Base-by-base conservation (phyloP, 2,113 vertebrate species). In the Athene noctua region DNA sequence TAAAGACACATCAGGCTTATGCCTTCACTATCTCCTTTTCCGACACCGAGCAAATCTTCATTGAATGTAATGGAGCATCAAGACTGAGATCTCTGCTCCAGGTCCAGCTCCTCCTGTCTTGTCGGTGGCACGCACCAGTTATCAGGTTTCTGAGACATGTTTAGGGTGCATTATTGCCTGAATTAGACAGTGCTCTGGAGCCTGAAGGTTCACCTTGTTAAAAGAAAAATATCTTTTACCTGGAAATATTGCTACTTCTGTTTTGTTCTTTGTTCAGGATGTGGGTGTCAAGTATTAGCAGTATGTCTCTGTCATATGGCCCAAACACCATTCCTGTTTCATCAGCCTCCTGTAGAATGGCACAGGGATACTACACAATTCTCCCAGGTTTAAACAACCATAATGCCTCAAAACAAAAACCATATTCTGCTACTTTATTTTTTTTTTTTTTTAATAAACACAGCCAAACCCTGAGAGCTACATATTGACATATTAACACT, bases 271-370 rank as follows among this genome's bases (percentile, higher is more conserved):
- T 88, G 18, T 71, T 92, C 55, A 81, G 42, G n/a, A 18, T 77
- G 42, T n/a, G 83, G 18, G 4, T 78, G 30, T 42, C 3, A 4
- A 55, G 7, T 51, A 52, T 70, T 40, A 72, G 49, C 54, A 52
- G 18, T 52, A 36, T 2, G 2, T 57, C 40, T 79, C 65, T 0
- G 1, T 40, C 5, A 0, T 13, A 25, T 5, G 25, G 32, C 7
- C 51, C 34, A 86, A 84, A 22, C 32, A 51, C 3, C 11, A 34
- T 51, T 91, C 29, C 12, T 75, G 30, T 80, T 92, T 59, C 65
- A 44, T 67, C 38, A 92, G 7, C n/a, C 42, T 87, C 25, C 16
- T 4, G 6, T 63, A 55, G 59, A 80, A 80, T 21, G 36, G 10
- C 23, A 59, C 7, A 44, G 14, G 22, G n/a, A 62, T 80, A 19